Conservation (phyloP, 2,113 vertebrate species). For the Tursiops truncatus region DNA sequence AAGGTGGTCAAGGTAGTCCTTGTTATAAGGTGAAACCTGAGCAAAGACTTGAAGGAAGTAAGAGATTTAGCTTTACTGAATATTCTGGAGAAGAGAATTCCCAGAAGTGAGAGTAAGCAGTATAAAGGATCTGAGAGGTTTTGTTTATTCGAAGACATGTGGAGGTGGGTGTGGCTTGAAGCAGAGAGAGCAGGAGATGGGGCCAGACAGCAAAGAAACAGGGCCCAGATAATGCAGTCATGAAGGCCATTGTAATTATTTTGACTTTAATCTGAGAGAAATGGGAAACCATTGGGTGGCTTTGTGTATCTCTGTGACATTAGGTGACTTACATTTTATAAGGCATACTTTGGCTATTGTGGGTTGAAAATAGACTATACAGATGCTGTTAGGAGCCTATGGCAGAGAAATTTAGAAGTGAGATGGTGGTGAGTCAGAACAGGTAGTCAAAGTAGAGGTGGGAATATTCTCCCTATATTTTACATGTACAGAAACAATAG, state of each 20-base stretch:
- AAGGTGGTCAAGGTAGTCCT: background rate
- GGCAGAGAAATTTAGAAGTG: background rate
- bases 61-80: background rate
- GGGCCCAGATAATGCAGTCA: rapidly evolving
- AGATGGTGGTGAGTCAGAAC: background rate
- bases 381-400: background rate
- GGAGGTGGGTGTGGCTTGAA: background rate
- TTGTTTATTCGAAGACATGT: background rate
- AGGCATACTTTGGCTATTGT: background rate
- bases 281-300: background rate
- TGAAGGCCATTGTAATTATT: background rate
- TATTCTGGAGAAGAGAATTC: background rate
- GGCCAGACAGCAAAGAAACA: background rate
- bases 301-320: background rate
- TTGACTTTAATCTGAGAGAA: background rate
- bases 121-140: background rate
- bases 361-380: background rate
- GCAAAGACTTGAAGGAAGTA: background rate
- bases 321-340: background rate
- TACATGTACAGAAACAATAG: background rate
- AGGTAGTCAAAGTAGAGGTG: background rate
- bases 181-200: background rate
- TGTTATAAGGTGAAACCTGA: background rate
- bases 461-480: background rate
- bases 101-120: background rate